These are phyloP conservation scores for Ormyrus pomaceus DNA, from an alignment of 2,888 invertebrate species.

Conservation along the genomic window DNA sequence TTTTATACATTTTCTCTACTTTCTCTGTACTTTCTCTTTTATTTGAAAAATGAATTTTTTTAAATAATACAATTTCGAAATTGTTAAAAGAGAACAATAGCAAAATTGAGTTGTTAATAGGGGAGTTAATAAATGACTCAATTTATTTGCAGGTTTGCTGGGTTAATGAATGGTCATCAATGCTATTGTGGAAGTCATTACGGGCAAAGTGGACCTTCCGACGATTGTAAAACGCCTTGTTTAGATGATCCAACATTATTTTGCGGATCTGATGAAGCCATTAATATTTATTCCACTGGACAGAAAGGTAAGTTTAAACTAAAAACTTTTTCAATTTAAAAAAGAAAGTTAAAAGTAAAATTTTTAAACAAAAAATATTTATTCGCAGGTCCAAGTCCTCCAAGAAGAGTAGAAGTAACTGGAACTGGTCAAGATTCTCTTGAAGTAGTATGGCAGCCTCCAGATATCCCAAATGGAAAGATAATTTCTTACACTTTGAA, in stretches of 20 bases:
- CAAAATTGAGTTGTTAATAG: not conserved
- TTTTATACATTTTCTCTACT: not conserved
- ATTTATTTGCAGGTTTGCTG: slow-evolving; percentile 74
- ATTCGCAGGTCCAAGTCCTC: slow-evolving; percentile 82
- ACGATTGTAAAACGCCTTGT: slow-evolving; percentile 79
- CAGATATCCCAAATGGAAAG: slow-evolving; percentile 76
- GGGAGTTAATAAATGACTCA: slow-evolving; percentile 2
- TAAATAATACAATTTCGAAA: not conserved
- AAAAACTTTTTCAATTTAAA: too few relatives aligned
- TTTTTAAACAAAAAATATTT: not conserved
- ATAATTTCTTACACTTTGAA: slow-evolving; percentile 75
- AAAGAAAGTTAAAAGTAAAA: not conserved
- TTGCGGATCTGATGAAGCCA: slow-evolving; percentile 83
- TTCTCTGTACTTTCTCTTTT: not conserved
- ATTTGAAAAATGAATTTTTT: not conserved
- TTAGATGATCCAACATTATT: slow-evolving; percentile 79
- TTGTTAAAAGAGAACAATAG: not conserved
- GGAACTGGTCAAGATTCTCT: slow-evolving; percentile 76
- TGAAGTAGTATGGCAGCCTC: slow-evolving; percentile 75
- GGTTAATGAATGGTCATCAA: slow-evolving; percentile 74
- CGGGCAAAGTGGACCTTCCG: slow-evolving; percentile 67
- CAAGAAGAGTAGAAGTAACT: slow-evolving; percentile 78
- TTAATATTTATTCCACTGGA: slow-evolving; percentile 84
- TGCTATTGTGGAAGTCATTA: slow-evolving; percentile 77
- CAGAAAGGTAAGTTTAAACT: slow-evolving; percentile 69